Percentiles rank a stretch among this genome's conserved stretches.
phyloP scores from a whole-genome alignment of 2,797 vertebrate species.

The Hylomyscus alleni region DNA sequence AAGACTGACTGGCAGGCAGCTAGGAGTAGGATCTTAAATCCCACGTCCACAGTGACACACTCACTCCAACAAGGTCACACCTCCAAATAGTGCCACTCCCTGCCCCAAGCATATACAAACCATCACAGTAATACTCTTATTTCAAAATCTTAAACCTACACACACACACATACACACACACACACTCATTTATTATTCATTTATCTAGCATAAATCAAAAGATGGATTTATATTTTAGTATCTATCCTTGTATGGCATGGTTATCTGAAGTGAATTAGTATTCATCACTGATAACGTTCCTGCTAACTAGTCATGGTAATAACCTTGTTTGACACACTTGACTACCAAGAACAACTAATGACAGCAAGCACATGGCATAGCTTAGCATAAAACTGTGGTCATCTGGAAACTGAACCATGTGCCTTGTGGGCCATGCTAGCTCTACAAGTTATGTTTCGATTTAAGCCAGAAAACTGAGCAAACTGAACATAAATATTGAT shows the following conservation, averaged over 20 bases:
- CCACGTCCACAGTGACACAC: no score
- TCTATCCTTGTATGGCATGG: not conserved
- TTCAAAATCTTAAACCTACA: constrained; percentile 33
- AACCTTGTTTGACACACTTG: not conserved
- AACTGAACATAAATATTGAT: constrained; percentile 60
- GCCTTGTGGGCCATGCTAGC: not conserved
- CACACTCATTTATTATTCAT: not conserved
- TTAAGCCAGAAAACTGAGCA: constrained; percentile 63
- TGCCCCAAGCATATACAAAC: no score
- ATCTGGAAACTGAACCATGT: not conserved
- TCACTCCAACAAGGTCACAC: no score
- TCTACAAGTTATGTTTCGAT: constrained; percentile 35
- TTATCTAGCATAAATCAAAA: constrained; percentile 67
- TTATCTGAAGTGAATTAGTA: not conserved
- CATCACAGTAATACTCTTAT: not conserved
- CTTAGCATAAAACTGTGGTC: constrained; percentile 39
- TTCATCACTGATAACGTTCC: not conserved
- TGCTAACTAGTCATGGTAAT: not conserved
- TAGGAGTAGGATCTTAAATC: no score
- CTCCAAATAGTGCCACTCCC: no score
- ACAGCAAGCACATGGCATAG: not conserved
- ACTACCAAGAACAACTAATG: not conserved
- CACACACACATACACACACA: not conserved
- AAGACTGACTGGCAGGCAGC: no score
- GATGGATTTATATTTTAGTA: not conserved